These are phyloP conservation scores for Lasiurus cinereus DNA, from an alignment of 2,113 vertebrate genomes.

Conservation along the genomic window DNA sequence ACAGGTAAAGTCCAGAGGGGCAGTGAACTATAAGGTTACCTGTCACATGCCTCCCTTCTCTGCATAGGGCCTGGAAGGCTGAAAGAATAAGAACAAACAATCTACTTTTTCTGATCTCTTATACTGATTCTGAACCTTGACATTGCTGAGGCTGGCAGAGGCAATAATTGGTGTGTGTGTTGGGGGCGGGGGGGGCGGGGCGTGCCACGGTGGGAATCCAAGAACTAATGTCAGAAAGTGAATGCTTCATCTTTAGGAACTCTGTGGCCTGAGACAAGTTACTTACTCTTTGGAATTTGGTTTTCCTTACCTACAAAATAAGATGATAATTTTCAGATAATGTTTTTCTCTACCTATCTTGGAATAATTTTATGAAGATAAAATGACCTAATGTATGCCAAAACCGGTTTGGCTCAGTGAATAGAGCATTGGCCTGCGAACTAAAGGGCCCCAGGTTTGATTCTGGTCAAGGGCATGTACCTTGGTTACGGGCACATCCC, in stretches of 20 bases:
- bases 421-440: no score
- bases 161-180: no score
- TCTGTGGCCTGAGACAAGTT: neutral
- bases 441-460: no score
- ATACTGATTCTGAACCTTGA: neutral
- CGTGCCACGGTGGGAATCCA: neutral
- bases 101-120: neutral
- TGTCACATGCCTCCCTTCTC: neutral
- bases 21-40: neutral
- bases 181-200: no score
- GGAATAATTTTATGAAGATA: slow-evolving; percentile 4
- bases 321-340: neutral
- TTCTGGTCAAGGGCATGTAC: no score
- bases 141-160: neutral
- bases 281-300: neutral
- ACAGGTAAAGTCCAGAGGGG: neutral
- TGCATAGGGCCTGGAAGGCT: neutral
- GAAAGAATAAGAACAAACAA: neutral
- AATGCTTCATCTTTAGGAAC: neutral
- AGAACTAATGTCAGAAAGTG: neutral
- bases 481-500: no score
- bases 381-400: neutral
- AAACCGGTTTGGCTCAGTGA: no score
- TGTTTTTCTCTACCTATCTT: slow-evolving; percentile 3
- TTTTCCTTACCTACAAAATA: slow-evolving; percentile 33